phyloP scores from a whole-genome alignment of 2,113 vertebrate species.

The Megalops atlanticus region DNA sequence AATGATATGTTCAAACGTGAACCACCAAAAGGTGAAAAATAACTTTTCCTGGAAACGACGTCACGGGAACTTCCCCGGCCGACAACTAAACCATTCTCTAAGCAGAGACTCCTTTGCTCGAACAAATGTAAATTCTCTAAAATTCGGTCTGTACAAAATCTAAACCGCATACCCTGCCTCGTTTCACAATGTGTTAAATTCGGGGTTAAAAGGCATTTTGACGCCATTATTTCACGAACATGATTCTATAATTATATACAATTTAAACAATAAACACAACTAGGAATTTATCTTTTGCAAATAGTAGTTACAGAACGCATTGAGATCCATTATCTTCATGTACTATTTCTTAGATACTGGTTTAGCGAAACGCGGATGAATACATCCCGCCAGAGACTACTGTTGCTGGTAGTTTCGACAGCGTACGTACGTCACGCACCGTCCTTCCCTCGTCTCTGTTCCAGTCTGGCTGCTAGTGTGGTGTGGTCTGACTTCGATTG shows the following conservation, averaged over 20 bases:
- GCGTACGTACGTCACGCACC: slow-evolving; percentile 18
- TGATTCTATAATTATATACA: neutral
- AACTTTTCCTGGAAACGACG: slow-evolving; percentile 32
- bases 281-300: too few species aligned
- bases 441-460: slow-evolving; percentile 13
- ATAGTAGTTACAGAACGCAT: too few species aligned
- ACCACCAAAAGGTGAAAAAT: neutral
- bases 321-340: slow-evolving; percentile 14
- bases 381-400: neutral
- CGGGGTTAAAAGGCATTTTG: too few species aligned
- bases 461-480: slow-evolving; percentile 4
- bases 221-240: neutral
- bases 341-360: neutral
- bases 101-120: too few species aligned
- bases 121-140: too few species aligned
- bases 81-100: too few species aligned
- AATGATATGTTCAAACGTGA: slow-evolving; percentile 27
- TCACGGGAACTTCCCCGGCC: slow-evolving; percentile 26
- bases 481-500: slow-evolving; percentile 9
- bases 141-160: neutral
- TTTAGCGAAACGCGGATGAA: slow-evolving; percentile 5
- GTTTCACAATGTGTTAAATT: too few species aligned
- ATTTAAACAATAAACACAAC: neutral
- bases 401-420: neutral
- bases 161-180: too few species aligned